Conservation (phyloP, 2,113 vertebrate genomes). For the Morone saxatilis region DNA sequence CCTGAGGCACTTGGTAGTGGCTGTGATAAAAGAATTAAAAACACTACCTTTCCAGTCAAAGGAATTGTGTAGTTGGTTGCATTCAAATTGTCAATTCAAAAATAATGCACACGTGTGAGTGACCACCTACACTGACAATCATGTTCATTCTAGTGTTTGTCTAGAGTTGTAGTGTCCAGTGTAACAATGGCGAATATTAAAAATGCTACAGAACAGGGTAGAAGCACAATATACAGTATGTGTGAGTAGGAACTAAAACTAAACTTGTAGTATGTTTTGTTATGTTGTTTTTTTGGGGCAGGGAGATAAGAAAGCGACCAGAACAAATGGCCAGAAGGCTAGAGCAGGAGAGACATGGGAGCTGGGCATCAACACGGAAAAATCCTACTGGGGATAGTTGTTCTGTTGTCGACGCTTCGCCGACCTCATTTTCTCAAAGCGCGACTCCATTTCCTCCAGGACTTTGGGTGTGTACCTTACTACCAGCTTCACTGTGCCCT, state of each 20-base stretch:
- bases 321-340: slow-evolving; percentile 69
- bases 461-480: slow-evolving; percentile 97
- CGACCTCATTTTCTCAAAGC: slow-evolving; percentile 99
- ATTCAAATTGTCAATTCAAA: slow-evolving; percentile 77
- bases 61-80: slow-evolving; percentile 58
- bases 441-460: slow-evolving; percentile 97
- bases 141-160: slow-evolving; percentile 66
- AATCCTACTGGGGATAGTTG: slow-evolving; percentile 86
- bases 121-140: slow-evolving; percentile 63
- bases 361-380: slow-evolving; percentile 55
- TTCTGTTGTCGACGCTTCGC: slow-evolving; percentile 98
- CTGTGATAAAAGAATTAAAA: slow-evolving; percentile 66
- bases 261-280: slow-evolving; percentile 41
- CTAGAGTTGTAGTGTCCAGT: slow-evolving; percentile 67
- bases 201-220: slow-evolving; percentile 70
- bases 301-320: slow-evolving; percentile 55
- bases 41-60: slow-evolving; percentile 58
- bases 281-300: slow-evolving; percentile 47
- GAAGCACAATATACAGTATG: slow-evolving; percentile 59
- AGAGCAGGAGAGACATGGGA: slow-evolving; percentile 55
- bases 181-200: slow-evolving; percentile 60
- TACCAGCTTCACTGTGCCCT: slow-evolving; percentile 96
- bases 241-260: slow-evolving; percentile 58
- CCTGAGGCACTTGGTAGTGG: slow-evolving; percentile 78
- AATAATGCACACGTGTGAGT: slow-evolving; percentile 76